Conservation (phyloP, 1,140 invertebrate species). For the Philopotamus ludificatus region DNA sequence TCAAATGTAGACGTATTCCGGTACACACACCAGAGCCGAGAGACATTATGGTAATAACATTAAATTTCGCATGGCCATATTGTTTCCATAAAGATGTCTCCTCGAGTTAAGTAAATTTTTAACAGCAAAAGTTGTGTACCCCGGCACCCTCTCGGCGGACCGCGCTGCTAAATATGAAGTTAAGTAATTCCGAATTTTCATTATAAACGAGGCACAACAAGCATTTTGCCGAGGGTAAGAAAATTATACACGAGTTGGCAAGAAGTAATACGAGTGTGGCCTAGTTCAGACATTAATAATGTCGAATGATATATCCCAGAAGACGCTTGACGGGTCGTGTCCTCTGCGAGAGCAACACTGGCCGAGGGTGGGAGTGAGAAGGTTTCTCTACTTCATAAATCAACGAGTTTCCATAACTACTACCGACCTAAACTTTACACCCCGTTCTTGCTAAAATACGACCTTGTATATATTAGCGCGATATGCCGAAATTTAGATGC, state of each 20-base stretch:
- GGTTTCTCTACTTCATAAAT: not conserved
- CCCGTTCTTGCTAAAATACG: not conserved
- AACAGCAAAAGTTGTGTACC: conserved; percentile 7
- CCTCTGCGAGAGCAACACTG: not conserved
- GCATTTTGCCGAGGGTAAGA: conserved; percentile 1
- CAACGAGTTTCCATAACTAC: not conserved
- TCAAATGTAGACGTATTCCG: too few relatives aligned
- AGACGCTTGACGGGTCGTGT: conserved; percentile 13
- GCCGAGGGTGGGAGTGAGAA: not conserved
- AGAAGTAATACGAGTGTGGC: conserved; percentile 20
- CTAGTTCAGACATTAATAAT: conserved; percentile 36
- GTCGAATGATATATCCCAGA: conserved; percentile 34
- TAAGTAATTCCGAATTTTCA: conserved; percentile 33
- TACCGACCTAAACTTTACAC: not conserved
- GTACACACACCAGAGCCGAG: too few relatives aligned
- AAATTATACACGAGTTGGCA: conserved; percentile 3
- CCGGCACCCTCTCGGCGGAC: conserved; percentile 4
- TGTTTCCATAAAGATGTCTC: not conserved
- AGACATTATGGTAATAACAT: too few relatives aligned
- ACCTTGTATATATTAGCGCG: not conserved
- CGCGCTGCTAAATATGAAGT: conserved; percentile 27
- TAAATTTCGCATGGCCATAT: too few relatives aligned
- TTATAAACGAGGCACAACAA: conserved; percentile 32
- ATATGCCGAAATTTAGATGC: too few relatives aligned
- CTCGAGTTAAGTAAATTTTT: conserved; percentile 19